Evolutionary conservation across 2,797 vertebrate species (phyloP).

Genomic region (Anguilla megastoma): DNA sequence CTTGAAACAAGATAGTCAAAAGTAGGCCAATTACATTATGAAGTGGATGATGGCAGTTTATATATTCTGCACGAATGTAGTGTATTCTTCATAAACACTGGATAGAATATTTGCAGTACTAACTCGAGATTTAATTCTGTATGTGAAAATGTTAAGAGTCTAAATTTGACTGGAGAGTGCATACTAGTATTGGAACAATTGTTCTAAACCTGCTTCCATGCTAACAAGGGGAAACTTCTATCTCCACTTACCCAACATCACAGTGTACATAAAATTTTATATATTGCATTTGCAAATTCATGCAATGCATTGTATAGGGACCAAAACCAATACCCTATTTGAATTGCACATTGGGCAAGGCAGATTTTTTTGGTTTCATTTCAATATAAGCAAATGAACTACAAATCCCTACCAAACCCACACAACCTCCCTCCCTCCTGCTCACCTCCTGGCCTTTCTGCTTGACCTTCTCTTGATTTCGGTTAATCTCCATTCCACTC

Average conservation of each 20-base stretch:
- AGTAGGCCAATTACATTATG: not conserved
- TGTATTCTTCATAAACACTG: not conserved
- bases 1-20: not conserved
- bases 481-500: constrained; percentile 77
- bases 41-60: not conserved
- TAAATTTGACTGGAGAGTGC: not conserved
- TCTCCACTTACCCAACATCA: not conserved
- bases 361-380: not conserved
- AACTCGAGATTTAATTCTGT: not conserved
- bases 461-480: constrained; percentile 85
- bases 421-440: no score
- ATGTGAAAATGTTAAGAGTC: not conserved
- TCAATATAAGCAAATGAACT: no score
- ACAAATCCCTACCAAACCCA: not conserved
- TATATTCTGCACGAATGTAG: not conserved
- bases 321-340: not conserved
- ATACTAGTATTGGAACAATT: not conserved
- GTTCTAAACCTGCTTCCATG: not conserved
- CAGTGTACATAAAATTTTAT: not conserved
- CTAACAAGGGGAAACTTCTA: not conserved
- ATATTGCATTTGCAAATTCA: no score
- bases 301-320: not conserved
- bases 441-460: constrained; percentile 82
- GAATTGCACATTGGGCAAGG: not conserved
- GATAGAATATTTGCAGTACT: not conserved